phyloP scores from a whole-genome alignment of 2,888 invertebrate genomes.

The Clunio marinus region DNA sequence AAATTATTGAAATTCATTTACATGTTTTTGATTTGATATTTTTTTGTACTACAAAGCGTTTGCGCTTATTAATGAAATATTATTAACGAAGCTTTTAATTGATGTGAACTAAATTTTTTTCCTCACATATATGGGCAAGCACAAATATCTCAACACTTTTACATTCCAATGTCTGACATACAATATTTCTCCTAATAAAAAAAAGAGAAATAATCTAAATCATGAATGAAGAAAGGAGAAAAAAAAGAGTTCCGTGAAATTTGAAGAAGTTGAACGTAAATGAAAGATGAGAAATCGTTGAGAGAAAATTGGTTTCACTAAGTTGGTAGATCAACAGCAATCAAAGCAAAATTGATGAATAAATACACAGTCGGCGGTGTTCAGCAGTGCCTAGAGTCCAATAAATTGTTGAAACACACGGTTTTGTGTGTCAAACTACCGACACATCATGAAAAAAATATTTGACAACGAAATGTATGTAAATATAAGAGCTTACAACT shows the following conservation, averaged over 20 bases:
- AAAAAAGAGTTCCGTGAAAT: not conserved
- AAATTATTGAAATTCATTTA: no score
- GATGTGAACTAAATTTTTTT: slow-evolving; percentile 35
- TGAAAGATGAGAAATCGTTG: not conserved
- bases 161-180: slow-evolving; percentile 30
- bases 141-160: slow-evolving; percentile 25
- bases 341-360: not conserved
- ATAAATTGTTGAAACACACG: no score
- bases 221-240: not conserved
- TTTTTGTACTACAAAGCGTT: not conserved
- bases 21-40: not conserved
- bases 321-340: not conserved
- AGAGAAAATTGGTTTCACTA: not conserved
- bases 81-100: slow-evolving; percentile 25
- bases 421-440: no score
- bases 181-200: not conserved
- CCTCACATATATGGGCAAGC: not conserved
- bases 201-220: not conserved
- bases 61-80: not conserved
- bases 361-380: no score
- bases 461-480: no score
- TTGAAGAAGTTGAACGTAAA: not conserved
- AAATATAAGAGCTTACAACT: no score
- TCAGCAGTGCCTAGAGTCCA: no score
- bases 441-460: no score